Base-by-base conservation (phyloP, 2,888 invertebrate genomes). In the Carterocephalus palaemon region DNA sequence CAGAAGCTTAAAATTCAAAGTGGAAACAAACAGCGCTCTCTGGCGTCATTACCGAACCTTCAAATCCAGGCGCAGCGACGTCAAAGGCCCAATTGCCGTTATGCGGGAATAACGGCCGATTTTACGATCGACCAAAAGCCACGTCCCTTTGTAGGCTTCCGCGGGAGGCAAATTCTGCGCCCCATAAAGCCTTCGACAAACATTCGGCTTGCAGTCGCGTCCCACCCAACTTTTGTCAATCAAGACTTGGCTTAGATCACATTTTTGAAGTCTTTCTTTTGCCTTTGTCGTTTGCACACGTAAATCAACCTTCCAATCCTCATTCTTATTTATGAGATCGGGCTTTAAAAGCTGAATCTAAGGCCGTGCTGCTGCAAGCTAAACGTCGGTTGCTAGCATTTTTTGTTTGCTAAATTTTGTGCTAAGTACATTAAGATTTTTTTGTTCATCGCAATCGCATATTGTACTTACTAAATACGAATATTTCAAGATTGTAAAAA, bases 71-170 rank as follows among this genome's bases (percentile, higher is more conserved):
- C 36, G 42, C 32, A 15, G 15, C 7, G 17, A 26, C 22, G 28
- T 45, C 45, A 38, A 17, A 53, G 57, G 48, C 56, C 49, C 57
- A 46, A 56, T 54, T 60, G 58, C 59, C 56, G 58, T 68, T 60
- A 63, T 48, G 54, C 51, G 43, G 51, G 54, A 57, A 61, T 53
- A 67, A 64, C 60, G 62, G 52, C 40, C 60, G 59, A 64, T 70
- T 72, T 71, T 70, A 72, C 67, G 73, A 71, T 57, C 59, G 57
- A 52, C 45, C 56, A 54, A 54, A 65, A 66, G 61, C 60, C 64
- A 62, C 58, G 60, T 65, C 63, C 60, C 60, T 60, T 56, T 59
- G 43, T 43, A 22, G 22, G 34, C 4, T 24, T 28, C 17, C 13
- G n/a, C 22, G 36, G 36, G 28, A 33, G 20, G 34, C 36, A 36